These are phyloP conservation scores for Drosophila repletoides DNA, from an alignment of 1,140 invertebrate genomes.

Conservation along the genomic window DNA sequence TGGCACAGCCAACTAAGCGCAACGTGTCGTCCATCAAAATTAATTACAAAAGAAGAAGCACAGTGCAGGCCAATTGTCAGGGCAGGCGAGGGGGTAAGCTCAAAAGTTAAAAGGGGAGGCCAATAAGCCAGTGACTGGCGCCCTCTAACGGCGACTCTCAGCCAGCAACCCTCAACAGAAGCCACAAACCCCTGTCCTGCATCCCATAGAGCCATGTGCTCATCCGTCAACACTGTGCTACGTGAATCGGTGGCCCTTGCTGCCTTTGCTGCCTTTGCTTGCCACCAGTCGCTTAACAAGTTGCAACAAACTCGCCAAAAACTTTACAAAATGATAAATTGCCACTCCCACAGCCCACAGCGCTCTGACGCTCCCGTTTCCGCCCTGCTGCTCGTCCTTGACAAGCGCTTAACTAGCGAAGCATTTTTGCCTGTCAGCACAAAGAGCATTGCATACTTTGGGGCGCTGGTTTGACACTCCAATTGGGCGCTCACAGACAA, in stretches of 20 bases:
- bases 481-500: background rate
- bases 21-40: slow-evolving; percentile 81
- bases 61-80: slow-evolving; percentile 65
- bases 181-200: background rate
- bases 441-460: slow-evolving; percentile 60
- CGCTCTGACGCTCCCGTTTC: too few relatives aligned
- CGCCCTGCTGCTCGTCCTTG: background rate
- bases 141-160: slow-evolving; percentile 38
- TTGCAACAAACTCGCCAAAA: slow-evolving; percentile 48
- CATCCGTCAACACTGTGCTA: slow-evolving; percentile 54
- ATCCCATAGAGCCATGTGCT: slow-evolving; percentile 28
- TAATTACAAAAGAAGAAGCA: slow-evolving; percentile 75
- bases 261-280: too few relatives aligned
- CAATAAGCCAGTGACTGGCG: slow-evolving; percentile 54
- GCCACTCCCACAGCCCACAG: slow-evolving; percentile 12
- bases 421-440: slow-evolving; percentile 14
- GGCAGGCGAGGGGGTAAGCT: slow-evolving; percentile 31
- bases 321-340: slow-evolving; percentile 68
- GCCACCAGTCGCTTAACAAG: slow-evolving; percentile 45
- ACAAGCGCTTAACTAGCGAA: background rate
- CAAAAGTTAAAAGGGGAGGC: slow-evolving; percentile 79
- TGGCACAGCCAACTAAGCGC: slow-evolving; percentile 64
- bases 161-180: background rate
- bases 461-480: slow-evolving; percentile 5
- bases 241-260: background rate